phyloP scores from a whole-genome alignment of 2,113 vertebrate species.

The Mirza zaza region DNA sequence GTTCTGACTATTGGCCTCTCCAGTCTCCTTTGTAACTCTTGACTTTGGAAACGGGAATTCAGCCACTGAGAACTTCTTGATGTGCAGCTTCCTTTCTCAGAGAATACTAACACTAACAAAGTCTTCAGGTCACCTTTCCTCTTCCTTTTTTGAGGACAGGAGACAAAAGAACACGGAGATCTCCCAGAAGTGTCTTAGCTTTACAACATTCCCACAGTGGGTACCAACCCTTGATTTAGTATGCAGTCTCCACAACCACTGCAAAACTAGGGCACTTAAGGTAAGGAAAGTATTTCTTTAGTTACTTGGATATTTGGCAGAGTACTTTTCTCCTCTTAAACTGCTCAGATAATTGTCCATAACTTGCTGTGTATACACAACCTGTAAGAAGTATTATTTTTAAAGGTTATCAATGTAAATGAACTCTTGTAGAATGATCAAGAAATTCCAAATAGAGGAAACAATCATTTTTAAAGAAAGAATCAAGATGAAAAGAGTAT shows the following conservation, averaged over 20 bases:
- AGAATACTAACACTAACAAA: background rate
- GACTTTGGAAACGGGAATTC: slow-evolving; percentile 70
- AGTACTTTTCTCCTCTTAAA: background rate
- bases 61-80: slow-evolving; percentile 32
- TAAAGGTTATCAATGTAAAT: background rate
- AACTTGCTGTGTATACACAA: background rate
- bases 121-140: slow-evolving; percentile 11
- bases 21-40: slow-evolving; percentile 47
- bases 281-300: background rate
- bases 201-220: background rate
- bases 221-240: background rate
- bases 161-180: background rate
- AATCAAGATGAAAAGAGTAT: slow-evolving; percentile 40
- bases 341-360: background rate
- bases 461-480: slow-evolving; percentile 25
- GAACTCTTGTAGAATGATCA: slow-evolving; percentile 20
- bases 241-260: background rate
- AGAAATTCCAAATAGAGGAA: slow-evolving; percentile 35
- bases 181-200: background rate
- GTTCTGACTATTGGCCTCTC: background rate
- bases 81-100: slow-evolving; percentile 46
- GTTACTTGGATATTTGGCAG: background rate
- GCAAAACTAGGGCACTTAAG: background rate
- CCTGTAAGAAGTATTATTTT: background rate
- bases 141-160: slow-evolving; percentile 31